Evolutionary conservation across 2,888 invertebrate species (phyloP).

Genomic region (Drosophila robusta): DNA sequence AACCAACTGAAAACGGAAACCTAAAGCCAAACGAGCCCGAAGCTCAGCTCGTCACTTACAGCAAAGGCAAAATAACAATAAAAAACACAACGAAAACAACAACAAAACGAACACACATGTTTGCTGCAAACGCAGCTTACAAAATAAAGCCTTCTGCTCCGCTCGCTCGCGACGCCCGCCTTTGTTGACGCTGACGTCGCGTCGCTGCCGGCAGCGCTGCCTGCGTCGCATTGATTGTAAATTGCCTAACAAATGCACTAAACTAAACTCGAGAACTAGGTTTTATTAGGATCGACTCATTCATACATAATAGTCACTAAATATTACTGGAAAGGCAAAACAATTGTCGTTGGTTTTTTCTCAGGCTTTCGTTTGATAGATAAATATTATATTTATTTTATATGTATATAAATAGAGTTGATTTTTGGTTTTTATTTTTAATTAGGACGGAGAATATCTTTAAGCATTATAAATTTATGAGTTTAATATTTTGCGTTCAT

Average conservation of each 20-base stretch:
- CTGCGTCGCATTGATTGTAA: conserved; percentile 6
- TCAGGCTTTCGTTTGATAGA: too few relatives aligned
- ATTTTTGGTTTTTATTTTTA: too few relatives aligned
- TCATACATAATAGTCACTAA: background rate
- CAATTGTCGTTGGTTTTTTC: too few relatives aligned
- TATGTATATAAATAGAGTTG: too few relatives aligned
- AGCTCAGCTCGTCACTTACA: conserved; percentile 35
- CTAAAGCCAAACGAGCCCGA: conserved; percentile 35
- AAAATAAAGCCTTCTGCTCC: conserved; percentile 26
- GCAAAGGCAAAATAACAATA: conserved; percentile 18
- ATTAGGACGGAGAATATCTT: too few relatives aligned
- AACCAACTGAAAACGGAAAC: conserved; percentile 65
- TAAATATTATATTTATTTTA: too few relatives aligned
- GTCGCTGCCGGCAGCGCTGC: conserved; percentile 3
- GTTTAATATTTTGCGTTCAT: too few relatives aligned
- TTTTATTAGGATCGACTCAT: background rate
- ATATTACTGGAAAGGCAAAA: too few relatives aligned
- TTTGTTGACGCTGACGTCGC: background rate
- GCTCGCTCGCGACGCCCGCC: conserved; percentile 4
- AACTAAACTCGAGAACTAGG: background rate
- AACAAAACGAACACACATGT: conserved; percentile 28
- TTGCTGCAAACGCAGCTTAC: conserved; percentile 48
- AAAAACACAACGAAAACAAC: conserved; percentile 11
- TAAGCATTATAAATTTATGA: too few relatives aligned
- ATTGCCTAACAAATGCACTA: conserved; percentile 1